These are phyloP conservation scores for Hyalella azteca DNA, from an alignment of 2,888 invertebrate genomes.

Conservation along the genomic window DNA sequence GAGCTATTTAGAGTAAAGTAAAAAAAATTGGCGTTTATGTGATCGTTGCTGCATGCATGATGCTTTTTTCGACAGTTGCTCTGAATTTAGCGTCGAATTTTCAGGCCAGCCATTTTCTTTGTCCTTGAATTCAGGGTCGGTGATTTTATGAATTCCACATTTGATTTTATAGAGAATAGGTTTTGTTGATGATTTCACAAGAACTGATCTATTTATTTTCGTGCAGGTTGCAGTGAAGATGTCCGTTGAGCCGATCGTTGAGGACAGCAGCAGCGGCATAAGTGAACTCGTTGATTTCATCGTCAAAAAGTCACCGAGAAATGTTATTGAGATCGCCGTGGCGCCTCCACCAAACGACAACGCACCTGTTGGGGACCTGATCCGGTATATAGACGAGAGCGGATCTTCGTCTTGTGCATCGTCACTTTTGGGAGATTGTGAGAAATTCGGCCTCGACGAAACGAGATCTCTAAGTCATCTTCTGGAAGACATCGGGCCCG, in stretches of 20 bases:
- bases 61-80: too few species aligned
- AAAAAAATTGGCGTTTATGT: too few species aligned
- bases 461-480: conserved; percentile 51
- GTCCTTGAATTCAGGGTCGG: too few species aligned
- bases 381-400: conserved; percentile 57
- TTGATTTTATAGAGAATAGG: too few species aligned
- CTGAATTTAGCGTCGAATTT: too few species aligned
- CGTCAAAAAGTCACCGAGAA: neutral
- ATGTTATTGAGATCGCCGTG: neutral
- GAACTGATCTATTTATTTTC: too few species aligned
- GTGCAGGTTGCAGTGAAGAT: neutral
- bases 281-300: neutral
- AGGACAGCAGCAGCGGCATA: neutral
- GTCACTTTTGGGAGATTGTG: conserved; percentile 40
- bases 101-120: too few species aligned
- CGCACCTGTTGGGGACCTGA: conserved; percentile 27
- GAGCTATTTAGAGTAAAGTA: too few species aligned
- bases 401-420: conserved; percentile 55
- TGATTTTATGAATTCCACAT: too few species aligned
- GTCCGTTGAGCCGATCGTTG: conserved; percentile 4
- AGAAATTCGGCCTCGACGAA: conserved; percentile 11
- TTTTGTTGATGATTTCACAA: too few species aligned
- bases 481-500: conserved; percentile 51
- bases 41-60: too few species aligned
- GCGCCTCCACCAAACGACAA: neutral